Base-by-base conservation (phyloP, 2,797 vertebrate genomes). In the Novumbra hubbsi region DNA sequence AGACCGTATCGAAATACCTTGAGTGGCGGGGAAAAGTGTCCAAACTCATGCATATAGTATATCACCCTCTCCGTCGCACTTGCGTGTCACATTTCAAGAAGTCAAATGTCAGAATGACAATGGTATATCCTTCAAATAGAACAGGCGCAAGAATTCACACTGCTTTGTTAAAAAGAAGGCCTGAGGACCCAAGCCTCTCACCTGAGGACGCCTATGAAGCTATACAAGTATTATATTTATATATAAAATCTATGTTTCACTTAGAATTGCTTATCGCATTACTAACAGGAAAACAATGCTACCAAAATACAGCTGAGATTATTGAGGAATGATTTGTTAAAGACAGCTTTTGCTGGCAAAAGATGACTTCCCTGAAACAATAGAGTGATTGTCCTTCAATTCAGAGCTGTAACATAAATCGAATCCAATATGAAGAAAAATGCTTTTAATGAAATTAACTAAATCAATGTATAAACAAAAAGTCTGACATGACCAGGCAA, bases 151-250 rank as follows among this genome's bases (percentile, higher is more conserved):
- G 70, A 63, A 81, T 80, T 80, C 66, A 70, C 80, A 78, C 68
- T 2, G 80, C 83, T 85, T 80, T 83, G 79, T 80, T 78, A 1
- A 64, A 15, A 83, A 74, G 60, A 83, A 74, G 60, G 84, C n/a
- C 28, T 24, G 17, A 45, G 6, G 75, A 72, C 73, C 72, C 77
- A 87, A 45, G 2, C 41, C 41, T 92, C 89, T 89, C 90, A 92
- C 90, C 79, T 91, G 86, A n/a, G n/a, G n/a, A 79, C 78, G 82
- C 83, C 88, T 87, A 83, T 24, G n/a, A n/a, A 84, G 79, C 78
- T 84, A 70, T 87, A 68, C 14, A 15, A 9, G 2, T 27, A 12
- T 11, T 49, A 12, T 21, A 45, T 24, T 73, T 63, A 77, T 73
- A 80, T 68, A 74, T 68, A 63, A 45, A 74, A 69, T 11, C 63